Conservation (phyloP, 2,113 vertebrate genomes). For the Ramphastos sulfuratus region DNA sequence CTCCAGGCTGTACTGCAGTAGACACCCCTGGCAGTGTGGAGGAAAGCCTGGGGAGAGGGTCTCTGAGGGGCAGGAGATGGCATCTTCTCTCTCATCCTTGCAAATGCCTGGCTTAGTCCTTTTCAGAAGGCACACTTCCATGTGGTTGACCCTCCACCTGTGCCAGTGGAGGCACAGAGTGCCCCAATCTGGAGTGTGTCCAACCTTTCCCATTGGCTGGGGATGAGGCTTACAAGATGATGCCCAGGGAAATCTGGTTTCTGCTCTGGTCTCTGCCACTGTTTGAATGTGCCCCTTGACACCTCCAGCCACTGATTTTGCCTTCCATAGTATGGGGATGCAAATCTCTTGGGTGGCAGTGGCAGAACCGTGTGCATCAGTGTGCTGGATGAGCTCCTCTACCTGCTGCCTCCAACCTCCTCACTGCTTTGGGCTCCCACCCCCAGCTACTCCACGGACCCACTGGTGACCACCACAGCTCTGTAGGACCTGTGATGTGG, state of each 20-base stretch:
- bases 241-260: background rate
- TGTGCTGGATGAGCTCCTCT: background rate
- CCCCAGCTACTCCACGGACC: too few species aligned
- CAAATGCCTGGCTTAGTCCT: background rate
- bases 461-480: accelerated
- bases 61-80: background rate
- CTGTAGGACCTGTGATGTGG: background rate
- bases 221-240: background rate
- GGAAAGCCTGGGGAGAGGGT: background rate
- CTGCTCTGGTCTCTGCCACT: background rate
- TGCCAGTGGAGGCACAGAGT: accelerated
- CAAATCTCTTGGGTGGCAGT: background rate
- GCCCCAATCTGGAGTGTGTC: accelerated
- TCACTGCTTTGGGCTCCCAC: background rate
- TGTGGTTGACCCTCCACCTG: background rate
- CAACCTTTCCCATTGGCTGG: background rate
- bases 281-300: too few species aligned
- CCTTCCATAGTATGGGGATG: background rate
- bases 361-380: accelerated
- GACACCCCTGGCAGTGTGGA: background rate
- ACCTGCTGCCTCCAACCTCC: background rate
- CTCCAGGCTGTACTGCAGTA: background rate
- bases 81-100: background rate
- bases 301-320: accelerated
- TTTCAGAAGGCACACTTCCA: background rate